Evolutionary conservation across 2,797 vertebrate genomes (phyloP).

Genomic region (Liparis tanakae): DNA sequence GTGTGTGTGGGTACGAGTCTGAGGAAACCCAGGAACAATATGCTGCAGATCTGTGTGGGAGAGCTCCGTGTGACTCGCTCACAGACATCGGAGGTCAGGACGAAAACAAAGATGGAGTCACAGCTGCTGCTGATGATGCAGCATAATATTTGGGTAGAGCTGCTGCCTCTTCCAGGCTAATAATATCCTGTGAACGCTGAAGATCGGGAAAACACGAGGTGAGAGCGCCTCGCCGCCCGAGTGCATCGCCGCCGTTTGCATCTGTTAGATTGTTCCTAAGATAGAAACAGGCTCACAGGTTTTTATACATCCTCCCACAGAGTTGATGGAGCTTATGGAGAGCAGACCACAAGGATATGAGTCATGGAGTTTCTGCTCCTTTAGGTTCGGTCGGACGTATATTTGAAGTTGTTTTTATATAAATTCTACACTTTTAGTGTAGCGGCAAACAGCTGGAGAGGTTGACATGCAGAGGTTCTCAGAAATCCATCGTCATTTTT

Average conservation of each 20-base stretch:
- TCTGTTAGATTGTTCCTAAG: conserved; percentile 65
- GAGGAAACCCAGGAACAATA: conserved; percentile 25
- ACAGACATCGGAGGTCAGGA: conserved; percentile 44
- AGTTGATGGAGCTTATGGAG: conserved; percentile 17
- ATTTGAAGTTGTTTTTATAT: conserved; percentile 10
- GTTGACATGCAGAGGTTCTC: conserved; percentile 7
- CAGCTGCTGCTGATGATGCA: conserved; percentile 52
- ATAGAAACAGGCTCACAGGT: conserved; percentile 45
- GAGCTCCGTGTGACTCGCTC: conserved; percentile 25
- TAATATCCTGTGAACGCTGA: conserved; percentile 68
- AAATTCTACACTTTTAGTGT: not conserved
- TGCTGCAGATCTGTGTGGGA: conserved; percentile 28
- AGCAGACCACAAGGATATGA: conserved; percentile 40
- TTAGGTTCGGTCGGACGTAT: conserved; percentile 3
- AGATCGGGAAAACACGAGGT: conserved; percentile 73
- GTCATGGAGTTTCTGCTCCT: conserved; percentile 39
- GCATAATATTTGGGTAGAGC: conserved; percentile 47
- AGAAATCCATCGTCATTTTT: not conserved
- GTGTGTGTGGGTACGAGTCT: conserved; percentile 24
- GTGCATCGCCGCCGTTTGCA: conserved; percentile 72
- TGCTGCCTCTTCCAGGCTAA: conserved; percentile 62
- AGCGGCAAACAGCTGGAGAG: not conserved
- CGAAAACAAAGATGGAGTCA: conserved; percentile 62
- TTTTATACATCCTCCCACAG: conserved; percentile 41
- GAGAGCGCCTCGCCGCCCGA: conserved; percentile 65